Evolutionary conservation across 2,888 invertebrate genomes (phyloP).

Genomic region (Drosophila trichaetosa): DNA sequence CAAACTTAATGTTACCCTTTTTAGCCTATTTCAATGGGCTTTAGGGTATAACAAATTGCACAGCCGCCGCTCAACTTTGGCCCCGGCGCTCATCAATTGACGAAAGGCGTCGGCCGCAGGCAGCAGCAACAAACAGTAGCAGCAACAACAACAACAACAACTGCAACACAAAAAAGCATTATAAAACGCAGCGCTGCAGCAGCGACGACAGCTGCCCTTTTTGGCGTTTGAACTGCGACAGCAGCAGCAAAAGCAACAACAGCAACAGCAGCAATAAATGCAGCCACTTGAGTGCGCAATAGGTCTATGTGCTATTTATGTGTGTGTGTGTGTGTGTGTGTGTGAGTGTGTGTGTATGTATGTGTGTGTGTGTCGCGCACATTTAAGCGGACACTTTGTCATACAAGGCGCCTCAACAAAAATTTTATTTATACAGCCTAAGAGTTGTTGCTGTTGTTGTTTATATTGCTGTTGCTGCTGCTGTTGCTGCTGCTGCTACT

Average conservation of each 20-base stretch:
- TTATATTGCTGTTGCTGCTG: conserved; percentile 3
- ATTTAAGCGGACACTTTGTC: conserved; percentile 75
- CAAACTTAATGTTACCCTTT: neutral
- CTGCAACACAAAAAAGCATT: conserved; percentile 32
- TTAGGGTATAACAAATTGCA: conserved; percentile 17
- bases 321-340: conserved; percentile 22
- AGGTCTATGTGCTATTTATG: conserved; percentile 23
- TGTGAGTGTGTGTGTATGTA: conserved; percentile 26
- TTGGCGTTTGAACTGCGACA: conserved; percentile 60
- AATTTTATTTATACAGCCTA: conserved; percentile 70
- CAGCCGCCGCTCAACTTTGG: conserved; percentile 48
- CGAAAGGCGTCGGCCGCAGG: conserved; percentile 44
- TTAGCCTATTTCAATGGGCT: neutral
- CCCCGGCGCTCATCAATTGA: conserved; percentile 50
- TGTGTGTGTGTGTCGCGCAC: conserved; percentile 48
- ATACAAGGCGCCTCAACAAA: conserved; percentile 71
- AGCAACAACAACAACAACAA: conserved; percentile 19
- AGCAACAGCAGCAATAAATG: conserved; percentile 46
- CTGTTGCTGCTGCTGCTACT: neutral
- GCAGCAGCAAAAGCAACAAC: conserved; percentile 42
- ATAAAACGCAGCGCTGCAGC: conserved; percentile 44
- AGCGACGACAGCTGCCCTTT: conserved; percentile 42
- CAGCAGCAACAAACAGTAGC: conserved; percentile 18
- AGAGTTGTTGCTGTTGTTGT: conserved; percentile 26
- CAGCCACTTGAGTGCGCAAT: conserved; percentile 72